Conservation (phyloP, 37 sponge, comb jelly and placozoan species). For the Diacarnus erythraeanus region DNA sequence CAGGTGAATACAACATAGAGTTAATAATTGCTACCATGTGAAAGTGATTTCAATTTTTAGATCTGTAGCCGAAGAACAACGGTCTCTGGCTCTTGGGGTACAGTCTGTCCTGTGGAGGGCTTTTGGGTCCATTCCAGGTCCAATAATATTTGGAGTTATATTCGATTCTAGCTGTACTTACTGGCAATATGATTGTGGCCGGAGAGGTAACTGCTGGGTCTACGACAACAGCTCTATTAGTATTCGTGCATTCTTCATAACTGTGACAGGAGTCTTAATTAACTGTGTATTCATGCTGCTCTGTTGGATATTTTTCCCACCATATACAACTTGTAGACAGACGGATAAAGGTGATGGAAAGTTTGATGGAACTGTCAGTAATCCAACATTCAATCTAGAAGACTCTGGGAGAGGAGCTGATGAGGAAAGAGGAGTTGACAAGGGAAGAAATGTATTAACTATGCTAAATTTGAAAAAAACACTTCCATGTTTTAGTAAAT, state of each 20-base stretch:
- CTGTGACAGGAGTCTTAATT: background rate
- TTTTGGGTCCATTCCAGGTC: constrained; percentile 75
- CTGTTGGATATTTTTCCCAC: constrained; percentile 38
- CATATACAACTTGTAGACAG: background rate
- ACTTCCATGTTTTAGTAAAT: no score
- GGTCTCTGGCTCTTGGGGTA: constrained; percentile 59
- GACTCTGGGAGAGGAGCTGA: no score
- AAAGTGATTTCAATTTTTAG: constrained; percentile 14
- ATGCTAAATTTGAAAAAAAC: no score
- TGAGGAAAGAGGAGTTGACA: background rate
- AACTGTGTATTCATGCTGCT: background rate
- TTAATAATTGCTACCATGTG: background rate
- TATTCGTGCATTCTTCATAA: constrained; percentile 4
- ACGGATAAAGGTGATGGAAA: background rate
- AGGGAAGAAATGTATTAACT: no score
- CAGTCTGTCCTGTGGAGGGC: constrained; percentile 63
- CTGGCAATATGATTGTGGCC: constrained; percentile 57
- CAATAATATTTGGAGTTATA: constrained; percentile 61
- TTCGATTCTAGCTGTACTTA: constrained; percentile 65
- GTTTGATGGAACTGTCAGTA: background rate
- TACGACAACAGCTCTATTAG: constrained; percentile 54
- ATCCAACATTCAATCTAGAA: background rate
- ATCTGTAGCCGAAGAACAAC: constrained; percentile 73
- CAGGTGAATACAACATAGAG: constrained; percentile 14
- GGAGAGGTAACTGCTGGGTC: constrained; percentile 73